Conservation (phyloP, 2,888 invertebrate genomes). For the Heliconius sara region DNA sequence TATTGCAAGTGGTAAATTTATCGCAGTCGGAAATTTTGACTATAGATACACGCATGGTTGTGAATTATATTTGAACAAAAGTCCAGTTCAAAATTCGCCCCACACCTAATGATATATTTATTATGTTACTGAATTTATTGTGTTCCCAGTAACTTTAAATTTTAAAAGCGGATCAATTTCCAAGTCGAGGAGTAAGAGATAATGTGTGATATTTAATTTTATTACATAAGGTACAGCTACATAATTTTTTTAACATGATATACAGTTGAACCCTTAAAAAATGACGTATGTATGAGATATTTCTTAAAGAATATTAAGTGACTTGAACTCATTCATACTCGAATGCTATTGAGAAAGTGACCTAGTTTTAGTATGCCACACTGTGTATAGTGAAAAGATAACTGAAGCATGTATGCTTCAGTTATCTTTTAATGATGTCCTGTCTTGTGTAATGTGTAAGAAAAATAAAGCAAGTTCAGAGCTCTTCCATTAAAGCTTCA, state of each 20-base stretch:
- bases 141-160: too few relatives aligned
- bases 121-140: too few relatives aligned
- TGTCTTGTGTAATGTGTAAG: neutral
- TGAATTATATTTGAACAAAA: neutral
- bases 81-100: too few relatives aligned
- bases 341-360: constrained; percentile 29
- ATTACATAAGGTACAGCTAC: neutral
- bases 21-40: neutral
- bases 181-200: neutral
- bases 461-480: too few relatives aligned
- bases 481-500: too few relatives aligned
- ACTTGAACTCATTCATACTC: constrained; percentile 21
- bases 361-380: constrained; percentile 23
- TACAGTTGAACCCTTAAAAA: neutral
- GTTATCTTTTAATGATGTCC: neutral
- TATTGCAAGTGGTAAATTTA: neutral
- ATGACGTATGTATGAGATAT: neutral
- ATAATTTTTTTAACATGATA: neutral
- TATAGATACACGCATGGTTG: neutral
- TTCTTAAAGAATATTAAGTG: constrained; percentile 18
- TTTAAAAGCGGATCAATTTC: neutral
- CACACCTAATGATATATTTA: too few relatives aligned
- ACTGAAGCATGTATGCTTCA: neutral
- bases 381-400: neutral
- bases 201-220: neutral